Conservation (phyloP, 2,113 vertebrate genomes). For the Larimichthys crocea region DNA sequence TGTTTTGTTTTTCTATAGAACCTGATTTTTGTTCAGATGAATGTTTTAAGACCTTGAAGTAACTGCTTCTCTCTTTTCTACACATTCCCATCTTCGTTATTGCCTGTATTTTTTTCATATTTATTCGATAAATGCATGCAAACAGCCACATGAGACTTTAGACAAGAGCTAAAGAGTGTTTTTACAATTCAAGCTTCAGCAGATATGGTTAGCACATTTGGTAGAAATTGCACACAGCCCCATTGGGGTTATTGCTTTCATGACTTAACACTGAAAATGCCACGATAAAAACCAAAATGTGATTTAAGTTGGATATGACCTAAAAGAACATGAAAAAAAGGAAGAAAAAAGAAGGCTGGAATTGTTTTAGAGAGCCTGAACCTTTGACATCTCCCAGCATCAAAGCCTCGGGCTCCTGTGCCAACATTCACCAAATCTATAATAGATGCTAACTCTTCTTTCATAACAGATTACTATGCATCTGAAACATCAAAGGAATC, state of each 20-base stretch:
- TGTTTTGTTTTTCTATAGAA: neutral
- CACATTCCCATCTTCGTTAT: neutral
- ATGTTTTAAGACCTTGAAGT: neutral
- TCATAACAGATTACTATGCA: slow-evolving; percentile 65
- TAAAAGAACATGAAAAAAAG: slow-evolving; percentile 5
- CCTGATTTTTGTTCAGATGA: neutral
- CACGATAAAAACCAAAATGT: neutral
- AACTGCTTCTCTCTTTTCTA: neutral
- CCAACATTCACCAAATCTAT: slow-evolving; percentile 67
- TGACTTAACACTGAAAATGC: neutral
- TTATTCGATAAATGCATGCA: neutral
- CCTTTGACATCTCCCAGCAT: slow-evolving; percentile 67
- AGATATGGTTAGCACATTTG: neutral
- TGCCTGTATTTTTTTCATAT: neutral
- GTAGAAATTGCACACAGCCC: neutral
- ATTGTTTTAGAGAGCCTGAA: slow-evolving; percentile 51
- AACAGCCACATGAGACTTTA: neutral
- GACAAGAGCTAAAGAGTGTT: neutral
- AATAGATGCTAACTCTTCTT: slow-evolving; percentile 68
- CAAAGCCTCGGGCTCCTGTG: slow-evolving; percentile 64
- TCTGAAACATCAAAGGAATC: slow-evolving; percentile 66
- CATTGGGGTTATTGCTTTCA: neutral
- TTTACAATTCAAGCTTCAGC: neutral
- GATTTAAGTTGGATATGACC: neutral
- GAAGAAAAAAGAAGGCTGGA: neutral